Conservation (phyloP, 2,888 invertebrate species). For the Eumerus sabulonum region DNA sequence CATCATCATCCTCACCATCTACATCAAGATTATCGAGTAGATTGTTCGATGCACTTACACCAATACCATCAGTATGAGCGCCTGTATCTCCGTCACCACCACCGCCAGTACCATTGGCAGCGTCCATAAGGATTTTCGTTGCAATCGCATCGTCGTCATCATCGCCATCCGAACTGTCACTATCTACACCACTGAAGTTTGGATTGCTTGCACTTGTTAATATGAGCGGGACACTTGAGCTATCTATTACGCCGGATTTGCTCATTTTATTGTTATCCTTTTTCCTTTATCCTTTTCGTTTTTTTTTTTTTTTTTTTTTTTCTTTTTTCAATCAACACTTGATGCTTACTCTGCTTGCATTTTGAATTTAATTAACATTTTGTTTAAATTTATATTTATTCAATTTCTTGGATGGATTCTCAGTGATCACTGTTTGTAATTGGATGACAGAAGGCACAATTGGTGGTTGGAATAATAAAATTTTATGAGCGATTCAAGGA, state of each 20-base stretch:
- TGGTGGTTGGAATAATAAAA: no score
- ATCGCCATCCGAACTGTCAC: slow-evolving; percentile 68
- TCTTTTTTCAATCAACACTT: slow-evolving; percentile 37
- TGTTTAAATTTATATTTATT: background rate
- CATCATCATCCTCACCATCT: slow-evolving; percentile 25
- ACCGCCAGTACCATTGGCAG: slow-evolving; percentile 19
- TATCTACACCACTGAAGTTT: slow-evolving; percentile 66
- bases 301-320: slow-evolving; percentile 11
- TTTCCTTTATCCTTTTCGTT: no score
- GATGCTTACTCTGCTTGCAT: slow-evolving; percentile 4
- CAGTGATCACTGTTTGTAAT: background rate
- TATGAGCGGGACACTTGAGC: slow-evolving; percentile 72
- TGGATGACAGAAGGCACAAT: no score
- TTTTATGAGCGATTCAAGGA: no score
- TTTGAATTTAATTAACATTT: background rate
- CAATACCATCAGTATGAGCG: background rate
- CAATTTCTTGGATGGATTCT: slow-evolving; percentile 37
- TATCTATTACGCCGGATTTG: slow-evolving; percentile 70
- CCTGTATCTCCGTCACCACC: background rate
- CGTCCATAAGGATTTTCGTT: slow-evolving; percentile 54
- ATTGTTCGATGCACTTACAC: slow-evolving; percentile 24
- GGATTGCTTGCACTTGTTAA: slow-evolving; percentile 70
- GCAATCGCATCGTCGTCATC: slow-evolving; percentile 60
- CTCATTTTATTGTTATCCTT: slow-evolving; percentile 70
- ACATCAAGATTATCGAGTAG: slow-evolving; percentile 17